These are phyloP conservation scores for Yponomeuta cagnagella DNA, from an alignment of 2,888 invertebrate species.

Conservation along the genomic window DNA sequence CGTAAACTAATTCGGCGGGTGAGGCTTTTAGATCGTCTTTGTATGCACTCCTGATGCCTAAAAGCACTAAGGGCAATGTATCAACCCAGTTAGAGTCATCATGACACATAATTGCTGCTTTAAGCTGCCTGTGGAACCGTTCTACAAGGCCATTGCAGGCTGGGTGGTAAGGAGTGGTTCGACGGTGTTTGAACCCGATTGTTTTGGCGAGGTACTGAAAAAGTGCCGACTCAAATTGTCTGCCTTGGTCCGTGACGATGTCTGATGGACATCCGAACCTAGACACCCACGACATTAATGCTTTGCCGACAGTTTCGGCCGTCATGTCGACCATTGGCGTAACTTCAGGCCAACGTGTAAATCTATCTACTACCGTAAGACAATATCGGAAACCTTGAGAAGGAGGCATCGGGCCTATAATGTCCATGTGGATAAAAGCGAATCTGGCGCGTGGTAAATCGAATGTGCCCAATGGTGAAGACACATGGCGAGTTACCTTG, in stretches of 20 bases:
- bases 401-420: no score
- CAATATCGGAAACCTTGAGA: no score
- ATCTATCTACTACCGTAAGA: conserved; percentile 22
- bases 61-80: conserved; percentile 31
- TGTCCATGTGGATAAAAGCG: no score
- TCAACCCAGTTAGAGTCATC: conserved; percentile 22
- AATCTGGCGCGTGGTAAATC: no score
- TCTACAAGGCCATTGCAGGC: conserved; percentile 27
- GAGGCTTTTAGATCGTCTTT: conserved; percentile 29
- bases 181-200: conserved; percentile 17
- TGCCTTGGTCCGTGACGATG: no score
- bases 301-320: conserved; percentile 16
- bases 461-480: no score
- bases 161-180: conserved; percentile 28
- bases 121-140: conserved; percentile 41
- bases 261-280: no score
- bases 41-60: conserved; percentile 23
- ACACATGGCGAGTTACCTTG: no score
- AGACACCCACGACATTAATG: conserved; percentile 5
- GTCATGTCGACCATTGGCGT: conserved; percentile 15
- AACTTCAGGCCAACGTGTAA: conserved; percentile 23
- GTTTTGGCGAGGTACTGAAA: no score
- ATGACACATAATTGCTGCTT: conserved; percentile 36
- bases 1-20: conserved; percentile 28
- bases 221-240: no score